Base-by-base conservation (phyloP, 2,113 vertebrate genomes). In the Dipodomys merriami region DNA sequence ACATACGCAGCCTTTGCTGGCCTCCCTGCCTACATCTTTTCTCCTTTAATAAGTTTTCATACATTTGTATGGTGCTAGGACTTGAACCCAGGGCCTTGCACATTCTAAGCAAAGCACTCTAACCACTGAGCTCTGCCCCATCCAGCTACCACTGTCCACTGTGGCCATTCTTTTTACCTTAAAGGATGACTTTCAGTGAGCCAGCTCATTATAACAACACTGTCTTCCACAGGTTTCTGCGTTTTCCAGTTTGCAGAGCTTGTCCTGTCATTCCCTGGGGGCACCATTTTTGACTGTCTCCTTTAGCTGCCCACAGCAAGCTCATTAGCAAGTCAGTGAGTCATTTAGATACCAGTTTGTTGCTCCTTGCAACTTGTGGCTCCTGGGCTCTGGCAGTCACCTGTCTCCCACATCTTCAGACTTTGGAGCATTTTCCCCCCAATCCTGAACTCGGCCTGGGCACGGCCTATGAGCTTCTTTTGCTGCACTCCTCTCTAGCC, bases 261-360 rank as follows among this genome's bases (percentile, higher is more conserved):
- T 67, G 83, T 93, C 91, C 84, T 60, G 29, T 90, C 49, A 89
- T 65, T 91, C 95, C 94, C 79, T 65, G 11, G 69, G 73, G 89
- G 78, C 60, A 8, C 84, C 65, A 87, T 85, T 95, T 95, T 87
- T 94, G 46, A 87, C 94, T 84, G 86, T 95, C 87, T 91, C 64
- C 76, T 87, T 87, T 82, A 88, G 89, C 84, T 8, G 29, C n/a
- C 91, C 95, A 65, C 60, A 95, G 91, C 35, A 1, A 29, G 86
- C 86, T 93, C 53, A 96, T 97, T 97, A 96, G 95, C 95, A 97
- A 97, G 94, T 96, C 95, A 96, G 88, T 97, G 93, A 97, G 90
- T 95, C 94, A 97, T 35, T 94, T 85, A 93, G 94, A 86, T 90
- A 92, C 87, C 67, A 86, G 82, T 93, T 94, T 94, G 89, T 91